phyloP scores from a whole-genome alignment of 2,888 invertebrate genomes.

The Agrilus biguttatus region DNA sequence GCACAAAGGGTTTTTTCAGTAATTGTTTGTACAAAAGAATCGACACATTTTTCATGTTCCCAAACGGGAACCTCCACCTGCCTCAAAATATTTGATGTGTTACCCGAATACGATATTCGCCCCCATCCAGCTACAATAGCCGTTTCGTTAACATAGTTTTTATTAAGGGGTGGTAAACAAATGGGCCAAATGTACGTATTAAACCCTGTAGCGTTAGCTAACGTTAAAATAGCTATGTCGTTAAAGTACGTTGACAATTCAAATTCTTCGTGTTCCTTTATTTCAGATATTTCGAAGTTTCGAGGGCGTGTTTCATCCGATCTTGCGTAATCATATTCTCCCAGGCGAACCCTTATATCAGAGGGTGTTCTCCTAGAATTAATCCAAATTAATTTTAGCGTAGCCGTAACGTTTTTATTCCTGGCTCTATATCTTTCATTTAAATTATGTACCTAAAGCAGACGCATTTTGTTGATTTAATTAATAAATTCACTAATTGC shows the following conservation, averaged over 20 bases:
- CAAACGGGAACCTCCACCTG: slow-evolving; percentile 70
- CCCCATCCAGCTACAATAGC: slow-evolving; percentile 72
- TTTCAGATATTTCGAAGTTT: slow-evolving; percentile 53
- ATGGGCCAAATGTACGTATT: slow-evolving; percentile 73
- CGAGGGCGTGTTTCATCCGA: slow-evolving; percentile 53
- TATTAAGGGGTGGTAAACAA: slow-evolving; percentile 54
- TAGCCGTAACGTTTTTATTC: background rate
- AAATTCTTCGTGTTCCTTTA: slow-evolving; percentile 53
- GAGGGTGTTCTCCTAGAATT: slow-evolving; percentile 38
- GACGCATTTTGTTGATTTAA: no score
- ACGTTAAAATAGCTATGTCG: slow-evolving; percentile 61
- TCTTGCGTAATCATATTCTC: slow-evolving; percentile 63
- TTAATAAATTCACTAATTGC: no score
- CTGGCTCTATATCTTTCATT: no score
- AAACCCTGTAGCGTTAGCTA: slow-evolving; percentile 51
- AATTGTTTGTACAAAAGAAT: slow-evolving; percentile 48
- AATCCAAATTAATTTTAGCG: background rate
- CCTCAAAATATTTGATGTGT: slow-evolving; percentile 41
- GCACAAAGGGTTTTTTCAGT: slow-evolving; percentile 62
- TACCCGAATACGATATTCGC: slow-evolving; percentile 55
- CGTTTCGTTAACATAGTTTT: slow-evolving; percentile 40
- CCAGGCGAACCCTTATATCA: slow-evolving; percentile 56
- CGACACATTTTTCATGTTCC: slow-evolving; percentile 49
- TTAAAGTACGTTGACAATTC: slow-evolving; percentile 53
- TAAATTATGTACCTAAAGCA: no score